Percentiles rank a stretch among this genome's conserved stretches.
phyloP scores from a whole-genome alignment of 2,888 invertebrate species.

The Hypselothyrea guttata region DNA sequence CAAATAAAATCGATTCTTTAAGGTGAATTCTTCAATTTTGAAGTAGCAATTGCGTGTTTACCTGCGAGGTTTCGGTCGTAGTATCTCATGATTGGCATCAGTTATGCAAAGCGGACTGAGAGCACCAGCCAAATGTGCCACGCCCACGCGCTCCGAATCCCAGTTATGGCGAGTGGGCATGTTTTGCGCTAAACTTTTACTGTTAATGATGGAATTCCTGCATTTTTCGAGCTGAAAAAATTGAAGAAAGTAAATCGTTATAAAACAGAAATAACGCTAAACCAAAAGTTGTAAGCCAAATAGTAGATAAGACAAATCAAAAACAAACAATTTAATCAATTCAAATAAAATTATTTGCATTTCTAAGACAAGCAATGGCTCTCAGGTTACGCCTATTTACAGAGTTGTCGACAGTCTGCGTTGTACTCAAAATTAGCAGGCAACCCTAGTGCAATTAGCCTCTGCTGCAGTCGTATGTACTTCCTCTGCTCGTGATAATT shows the following conservation, averaged over 20 bases:
- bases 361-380: too few species aligned
- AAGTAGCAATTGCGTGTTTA: constrained; percentile 79
- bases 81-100: constrained; percentile 91
- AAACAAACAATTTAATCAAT: too few species aligned
- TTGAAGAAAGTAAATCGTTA: too few species aligned
- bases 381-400: too few species aligned
- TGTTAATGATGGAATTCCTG: constrained; percentile 31
- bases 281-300: too few species aligned
- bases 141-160: constrained; percentile 83
- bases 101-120: constrained; percentile 87
- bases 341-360: too few species aligned
- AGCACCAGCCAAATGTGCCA: constrained; percentile 85
- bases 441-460: constrained; percentile 65
- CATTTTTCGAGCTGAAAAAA: constrained; percentile 41
- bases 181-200: constrained; percentile 14
- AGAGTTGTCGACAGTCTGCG: constrained; percentile 17
- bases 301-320: too few species aligned
- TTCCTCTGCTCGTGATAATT: constrained; percentile 78
- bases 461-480: constrained; percentile 44
- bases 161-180: constrained; percentile 81
- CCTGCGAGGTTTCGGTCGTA: constrained; percentile 93
- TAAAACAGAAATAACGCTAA: constrained; percentile 11
- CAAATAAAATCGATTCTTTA: too few species aligned
- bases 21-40: too few species aligned
- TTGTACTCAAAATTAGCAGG: constrained; percentile 40